phyloP scores from a whole-genome alignment of 2,113 vertebrate species.

The Tragulus kanchil region DNA sequence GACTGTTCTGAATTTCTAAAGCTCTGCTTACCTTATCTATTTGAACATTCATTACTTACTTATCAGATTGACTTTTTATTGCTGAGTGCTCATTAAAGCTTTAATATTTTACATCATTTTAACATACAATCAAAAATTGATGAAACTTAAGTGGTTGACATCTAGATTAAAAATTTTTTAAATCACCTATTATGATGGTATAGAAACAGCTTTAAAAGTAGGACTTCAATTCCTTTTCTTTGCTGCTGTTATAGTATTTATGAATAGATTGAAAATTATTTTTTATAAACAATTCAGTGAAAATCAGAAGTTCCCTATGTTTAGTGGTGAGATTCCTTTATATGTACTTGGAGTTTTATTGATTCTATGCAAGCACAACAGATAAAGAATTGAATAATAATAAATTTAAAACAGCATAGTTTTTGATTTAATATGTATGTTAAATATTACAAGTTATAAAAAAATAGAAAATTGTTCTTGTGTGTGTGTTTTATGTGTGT shows the following conservation, averaged over 20 bases:
- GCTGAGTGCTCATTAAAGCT: neutral
- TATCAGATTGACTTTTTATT: conserved; percentile 13
- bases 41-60: conserved; percentile 1
- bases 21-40: neutral
- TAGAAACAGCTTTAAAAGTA: neutral
- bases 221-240: neutral
- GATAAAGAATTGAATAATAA: neutral
- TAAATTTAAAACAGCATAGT: neutral
- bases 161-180: neutral
- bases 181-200: neutral
- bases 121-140: neutral
- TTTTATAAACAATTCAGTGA: neutral
- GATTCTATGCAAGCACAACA: neutral
- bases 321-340: neutral
- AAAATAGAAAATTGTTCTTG: neutral
- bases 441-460: neutral
- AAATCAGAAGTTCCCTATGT: neutral
- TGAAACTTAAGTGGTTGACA: neutral
- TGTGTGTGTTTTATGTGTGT: no score
- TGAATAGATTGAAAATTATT: neutral
- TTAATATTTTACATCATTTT: neutral
- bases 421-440: neutral
- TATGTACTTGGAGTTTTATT: neutral
- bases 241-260: neutral
- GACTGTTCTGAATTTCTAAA: conserved; percentile 35